phyloP scores from a whole-genome alignment of 2,888 invertebrate genomes.

The Hyalella azteca region DNA sequence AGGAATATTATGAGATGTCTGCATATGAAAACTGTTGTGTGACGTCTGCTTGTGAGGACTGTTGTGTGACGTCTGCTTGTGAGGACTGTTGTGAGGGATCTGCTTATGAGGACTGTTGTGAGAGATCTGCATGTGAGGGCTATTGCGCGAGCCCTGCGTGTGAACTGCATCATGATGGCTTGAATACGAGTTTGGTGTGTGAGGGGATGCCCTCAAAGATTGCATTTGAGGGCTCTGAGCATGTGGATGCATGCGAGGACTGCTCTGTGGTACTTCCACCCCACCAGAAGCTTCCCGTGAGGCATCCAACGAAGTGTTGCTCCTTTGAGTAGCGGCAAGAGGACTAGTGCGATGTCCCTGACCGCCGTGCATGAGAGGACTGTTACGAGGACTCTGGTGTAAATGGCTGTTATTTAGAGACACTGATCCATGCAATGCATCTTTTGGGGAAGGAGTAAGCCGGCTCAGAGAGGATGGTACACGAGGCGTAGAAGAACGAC shows the following conservation, averaged over 20 bases:
- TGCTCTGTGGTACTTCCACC: neutral
- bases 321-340: neutral
- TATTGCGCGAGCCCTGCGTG: neutral
- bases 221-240: too few species aligned
- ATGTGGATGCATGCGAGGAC: neutral
- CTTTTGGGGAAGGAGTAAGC: neutral
- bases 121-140: neutral
- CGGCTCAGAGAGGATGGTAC: neutral
- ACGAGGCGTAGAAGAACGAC: conserved; percentile 14
- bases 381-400: neutral
- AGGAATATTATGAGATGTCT: neutral
- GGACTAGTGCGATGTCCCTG: neutral
- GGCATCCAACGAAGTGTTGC: neutral
- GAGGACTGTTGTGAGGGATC: neutral
- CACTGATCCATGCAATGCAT: neutral
- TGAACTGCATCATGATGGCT: neutral
- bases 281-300: neutral
- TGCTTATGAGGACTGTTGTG: conserved; percentile 11
- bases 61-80: neutral
- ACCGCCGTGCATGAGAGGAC: neutral
- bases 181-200: neutral
- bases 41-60: neutral
- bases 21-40: neutral
- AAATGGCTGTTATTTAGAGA: neutral
- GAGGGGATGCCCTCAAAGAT: neutral